Percentiles rank a stretch among this genome's conserved stretches.
phyloP scores from a whole-genome alignment of 2,888 invertebrate genomes.

The Cataglyphis albicans region DNA sequence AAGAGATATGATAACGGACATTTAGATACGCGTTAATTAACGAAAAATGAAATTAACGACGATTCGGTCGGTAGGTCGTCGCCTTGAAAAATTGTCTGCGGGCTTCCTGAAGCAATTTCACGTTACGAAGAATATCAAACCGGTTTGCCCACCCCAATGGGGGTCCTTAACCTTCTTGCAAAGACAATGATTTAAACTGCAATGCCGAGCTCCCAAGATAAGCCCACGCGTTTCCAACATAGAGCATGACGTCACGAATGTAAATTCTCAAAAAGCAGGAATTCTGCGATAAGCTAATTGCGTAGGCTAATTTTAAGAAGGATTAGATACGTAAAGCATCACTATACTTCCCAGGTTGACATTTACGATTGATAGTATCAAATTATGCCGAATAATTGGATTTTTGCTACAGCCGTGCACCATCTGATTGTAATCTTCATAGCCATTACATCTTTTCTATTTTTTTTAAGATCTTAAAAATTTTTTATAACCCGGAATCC shows the following conservation, averaged over 20 bases:
- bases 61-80: neutral
- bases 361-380: neutral
- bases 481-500: neutral
- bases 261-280: conserved; percentile 34
- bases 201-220: conserved; percentile 29
- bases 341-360: neutral
- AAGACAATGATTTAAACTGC: conserved; percentile 54
- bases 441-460: neutral
- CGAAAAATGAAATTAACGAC: neutral
- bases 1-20: neutral
- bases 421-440: neutral
- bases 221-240: conserved; percentile 40
- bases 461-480: neutral
- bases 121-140: conserved; percentile 57
- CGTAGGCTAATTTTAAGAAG: conserved; percentile 35
- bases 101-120: conserved; percentile 30
- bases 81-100: conserved; percentile 9
- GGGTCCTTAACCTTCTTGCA: conserved; percentile 69
- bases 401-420: neutral
- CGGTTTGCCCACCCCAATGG: conserved; percentile 59
- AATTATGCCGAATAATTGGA: neutral
- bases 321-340: conserved; percentile 2
- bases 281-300: conserved; percentile 36
- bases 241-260: conserved; percentile 44
- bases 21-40: neutral